phyloP scores from a whole-genome alignment of 2,888 invertebrate genomes.

The Meghimatium bilineatum region DNA sequence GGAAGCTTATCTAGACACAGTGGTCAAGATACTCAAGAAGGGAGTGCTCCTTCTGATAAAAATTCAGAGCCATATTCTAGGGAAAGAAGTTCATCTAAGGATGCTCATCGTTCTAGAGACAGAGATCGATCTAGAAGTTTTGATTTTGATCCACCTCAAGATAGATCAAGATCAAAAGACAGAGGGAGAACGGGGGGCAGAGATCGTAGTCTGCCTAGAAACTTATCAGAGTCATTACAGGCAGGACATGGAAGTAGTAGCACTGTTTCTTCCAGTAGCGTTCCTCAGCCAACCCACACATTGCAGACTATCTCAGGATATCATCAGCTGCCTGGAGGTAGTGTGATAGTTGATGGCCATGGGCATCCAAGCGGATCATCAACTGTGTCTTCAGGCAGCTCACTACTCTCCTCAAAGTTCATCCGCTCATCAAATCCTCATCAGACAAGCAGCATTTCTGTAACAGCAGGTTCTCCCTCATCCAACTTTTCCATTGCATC shows the following conservation, averaged over 20 bases:
- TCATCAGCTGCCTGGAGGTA: constrained; percentile 19
- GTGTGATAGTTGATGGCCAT: constrained; percentile 4
- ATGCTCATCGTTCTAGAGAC: constrained; percentile 35
- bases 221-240: constrained; percentile 39
- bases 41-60: neutral
- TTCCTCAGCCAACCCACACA: neutral
- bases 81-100: constrained; percentile 20
- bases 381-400: constrained; percentile 37
- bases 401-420: constrained; percentile 28
- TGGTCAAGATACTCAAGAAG: neutral
- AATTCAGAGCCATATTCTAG: constrained; percentile 24
- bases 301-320: constrained; percentile 31
- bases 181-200: constrained; percentile 17
- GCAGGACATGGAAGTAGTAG: constrained; percentile 29
- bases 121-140: constrained; percentile 45
- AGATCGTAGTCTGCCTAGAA: constrained; percentile 44
- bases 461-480: constrained; percentile 8
- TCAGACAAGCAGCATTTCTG: constrained; percentile 29
- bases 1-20: constrained; percentile 4
- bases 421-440: constrained; percentile 34
- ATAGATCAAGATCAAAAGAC: constrained; percentile 29
- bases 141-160: constrained; percentile 47
- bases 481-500: constrained; percentile 28
- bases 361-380: neutral
- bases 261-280: constrained; percentile 8